Evolutionary conservation across 1,140 invertebrate genomes (phyloP), one percentile per base, ranked within the genome.

Genomic region (Drosophila baimaii): DNA sequence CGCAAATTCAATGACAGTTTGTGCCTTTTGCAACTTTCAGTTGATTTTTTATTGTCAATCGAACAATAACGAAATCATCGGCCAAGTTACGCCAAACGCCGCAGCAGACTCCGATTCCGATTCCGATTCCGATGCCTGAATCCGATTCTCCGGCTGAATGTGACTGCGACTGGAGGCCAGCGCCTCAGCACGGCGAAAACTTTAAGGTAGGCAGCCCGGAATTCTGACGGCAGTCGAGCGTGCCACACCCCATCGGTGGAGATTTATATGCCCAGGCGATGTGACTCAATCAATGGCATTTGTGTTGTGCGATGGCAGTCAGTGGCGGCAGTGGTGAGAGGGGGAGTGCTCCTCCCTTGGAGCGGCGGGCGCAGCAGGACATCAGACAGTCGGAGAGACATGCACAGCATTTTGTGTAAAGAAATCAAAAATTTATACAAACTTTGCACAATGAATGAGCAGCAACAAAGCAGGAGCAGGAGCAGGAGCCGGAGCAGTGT

Each of bases 371-470:
- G 55, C 65, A 68, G 70, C 74, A 66, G 78, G 73, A 81, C 77
- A 79, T 71, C 82, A 82, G 83, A 86, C 70, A 79, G 62, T 69
- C 66, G 37, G 76, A 74, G 49, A 70, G 80, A 84, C 84, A 89
- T 89, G 84, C 84, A 88, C 84, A 84, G 84, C 77, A 88, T 88
- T 88, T 86, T 88, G 84, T 88, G 85, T 89, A 84, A 88, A 88
- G 84, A 88, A 88, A 88, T 88, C 84, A 88, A 88, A 88, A 88
- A 88, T 88, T 89, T 88, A 88, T 88, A 88, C 77, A 88, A 88
- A 88, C 84, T 88, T 88, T 88, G 84, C 84, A 88, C 84, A 88
- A 88, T 88, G 84, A 88, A 88, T 89, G 77, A 88, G 83, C 79
- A 89, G 78, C 84, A 86, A 86, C 84, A 86, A 86, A 89, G 73